Base-by-base conservation (phyloP, 2,797 vertebrate genomes). In the Notolabrus celidotus region DNA sequence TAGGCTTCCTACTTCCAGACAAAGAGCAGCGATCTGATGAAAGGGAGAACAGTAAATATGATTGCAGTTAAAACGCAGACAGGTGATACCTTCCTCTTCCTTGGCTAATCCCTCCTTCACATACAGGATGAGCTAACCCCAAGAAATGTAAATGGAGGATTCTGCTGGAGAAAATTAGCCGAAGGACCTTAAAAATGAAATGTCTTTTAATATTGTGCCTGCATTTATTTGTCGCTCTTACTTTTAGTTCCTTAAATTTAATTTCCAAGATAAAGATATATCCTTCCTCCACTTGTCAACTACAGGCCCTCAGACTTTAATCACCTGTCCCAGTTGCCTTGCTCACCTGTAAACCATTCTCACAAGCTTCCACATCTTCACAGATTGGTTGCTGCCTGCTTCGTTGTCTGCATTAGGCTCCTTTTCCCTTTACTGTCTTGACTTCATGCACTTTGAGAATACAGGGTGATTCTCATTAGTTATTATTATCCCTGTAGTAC, bases 21-120 rank as follows among this genome's bases (percentile, higher is more conserved):
- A 50, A 82, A 73, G 38, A 12, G 63, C 70, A 69, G 54, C 2
- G 23, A 10, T 72, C 33, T 43, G 58, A 82, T 58, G 46, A 69
- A 71, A 61, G 45, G 23, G 1, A 52, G 75, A 80, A 54, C 50
- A 67, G 79, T 80, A 87, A 88, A 83, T 88, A 81, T 71, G 71
- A 77, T 79, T 61, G 66, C 19, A 76, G 83, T 74, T 71, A 52
- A 75, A 51, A 79, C 38, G 34, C 12, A 65, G 69, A 42, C 22
- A 69, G 27, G 50, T 38, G 61, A 82, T 46, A 20, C 16, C 3
- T 42, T n/a, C 55, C 22, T 52, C 46, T 47, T 31, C 31, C 36
- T 53, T 52, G 33, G 25, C 67, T 66, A 34, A 61, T 64, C 54
- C 57, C n/a, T 33, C 27, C 5, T 4, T 7, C 58, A 31, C 8